phyloP scores from a whole-genome alignment of 2,888 invertebrate species.

The Monoplex corrugatus region DNA sequence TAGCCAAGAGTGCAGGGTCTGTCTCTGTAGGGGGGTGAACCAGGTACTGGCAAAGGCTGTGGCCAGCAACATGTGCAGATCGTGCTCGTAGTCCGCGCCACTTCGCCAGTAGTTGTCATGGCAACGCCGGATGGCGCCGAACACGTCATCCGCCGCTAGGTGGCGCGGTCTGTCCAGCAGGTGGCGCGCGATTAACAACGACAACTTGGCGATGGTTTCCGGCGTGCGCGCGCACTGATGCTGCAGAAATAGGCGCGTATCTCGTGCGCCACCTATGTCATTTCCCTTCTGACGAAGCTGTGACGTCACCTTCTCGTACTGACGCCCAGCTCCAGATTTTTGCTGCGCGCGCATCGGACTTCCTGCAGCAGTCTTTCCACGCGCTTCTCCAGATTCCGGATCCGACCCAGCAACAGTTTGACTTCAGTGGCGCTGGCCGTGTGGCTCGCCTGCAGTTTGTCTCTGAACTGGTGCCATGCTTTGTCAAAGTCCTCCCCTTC shows the following conservation, averaged over 20 bases:
- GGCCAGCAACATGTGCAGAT: slow-evolving; percentile 79
- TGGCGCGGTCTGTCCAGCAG: slow-evolving; percentile 72
- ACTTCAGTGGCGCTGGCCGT: slow-evolving; percentile 36
- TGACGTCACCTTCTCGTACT: slow-evolving; percentile 37
- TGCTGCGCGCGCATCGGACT: slow-evolving; percentile 72
- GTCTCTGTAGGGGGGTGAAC: slow-evolving; percentile 73
- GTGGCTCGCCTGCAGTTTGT: not conserved
- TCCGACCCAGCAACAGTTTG: slow-evolving; percentile 68
- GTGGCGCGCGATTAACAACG: slow-evolving; percentile 72
- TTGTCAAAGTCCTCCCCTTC: not conserved
- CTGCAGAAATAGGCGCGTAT: slow-evolving; percentile 72
- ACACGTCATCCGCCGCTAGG: slow-evolving; percentile 72
- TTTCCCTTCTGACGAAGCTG: slow-evolving; percentile 46
- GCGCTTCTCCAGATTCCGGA: slow-evolving; percentile 74
- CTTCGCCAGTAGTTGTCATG: slow-evolving; percentile 67
- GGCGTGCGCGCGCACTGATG: slow-evolving; percentile 75
- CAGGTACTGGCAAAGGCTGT: slow-evolving; percentile 78
- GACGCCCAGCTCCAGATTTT: slow-evolving; percentile 66
- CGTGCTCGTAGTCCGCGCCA: slow-evolving; percentile 66
- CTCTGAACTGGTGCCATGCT: not conserved
- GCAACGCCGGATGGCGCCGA: slow-evolving; percentile 71
- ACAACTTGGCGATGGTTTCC: slow-evolving; percentile 72
- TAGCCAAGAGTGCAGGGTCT: slow-evolving; percentile 74
- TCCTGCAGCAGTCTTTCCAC: slow-evolving; percentile 72
- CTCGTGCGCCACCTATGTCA: slow-evolving; percentile 66